These are phyloP conservation scores for Callosobruchus maculatus DNA, from an alignment of 2,888 invertebrate genomes.

Conservation along the genomic window DNA sequence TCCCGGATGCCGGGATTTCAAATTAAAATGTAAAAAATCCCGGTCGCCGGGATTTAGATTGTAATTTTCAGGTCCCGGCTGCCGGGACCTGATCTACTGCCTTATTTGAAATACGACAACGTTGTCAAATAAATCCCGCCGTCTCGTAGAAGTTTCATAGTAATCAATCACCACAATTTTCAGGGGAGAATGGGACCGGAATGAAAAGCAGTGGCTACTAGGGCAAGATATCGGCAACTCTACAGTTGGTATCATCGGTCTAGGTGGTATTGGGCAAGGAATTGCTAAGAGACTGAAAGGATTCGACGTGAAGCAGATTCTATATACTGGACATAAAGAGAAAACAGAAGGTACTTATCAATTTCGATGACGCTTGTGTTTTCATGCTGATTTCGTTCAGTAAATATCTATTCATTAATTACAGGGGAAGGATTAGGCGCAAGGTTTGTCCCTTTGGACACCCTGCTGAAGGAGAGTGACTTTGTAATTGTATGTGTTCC, in stretches of 20 bases:
- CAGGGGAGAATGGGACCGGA: slow-evolving; percentile 3
- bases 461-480: slow-evolving; percentile 67
- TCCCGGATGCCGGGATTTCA: too few species aligned
- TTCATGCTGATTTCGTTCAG: too few species aligned
- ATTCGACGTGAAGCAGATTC: slow-evolving; percentile 66
- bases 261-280: slow-evolving; percentile 75
- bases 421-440: slow-evolving; percentile 56
- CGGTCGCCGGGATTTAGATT: too few species aligned
- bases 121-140: too few species aligned
- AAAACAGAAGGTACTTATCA: slow-evolving; percentile 59
- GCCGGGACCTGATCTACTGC: too few species aligned
- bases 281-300: slow-evolving; percentile 68
- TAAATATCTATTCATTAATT: too few species aligned
- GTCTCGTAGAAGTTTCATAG: too few species aligned
- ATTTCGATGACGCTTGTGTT: too few species aligned
- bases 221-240: slow-evolving; percentile 75
- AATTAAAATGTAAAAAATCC: too few species aligned
- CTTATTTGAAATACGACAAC: too few species aligned
- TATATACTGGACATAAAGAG: slow-evolving; percentile 71
- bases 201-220: slow-evolving; percentile 69
- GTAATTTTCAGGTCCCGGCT: too few species aligned
- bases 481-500: slow-evolving; percentile 70
- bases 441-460: slow-evolving; percentile 63
- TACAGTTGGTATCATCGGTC: slow-evolving; percentile 80
- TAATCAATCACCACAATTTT: slow-evolving; percentile 3